Evolutionary conservation across 2,113 vertebrate genomes (phyloP).

Genomic region (Alouatta palliata): DNA sequence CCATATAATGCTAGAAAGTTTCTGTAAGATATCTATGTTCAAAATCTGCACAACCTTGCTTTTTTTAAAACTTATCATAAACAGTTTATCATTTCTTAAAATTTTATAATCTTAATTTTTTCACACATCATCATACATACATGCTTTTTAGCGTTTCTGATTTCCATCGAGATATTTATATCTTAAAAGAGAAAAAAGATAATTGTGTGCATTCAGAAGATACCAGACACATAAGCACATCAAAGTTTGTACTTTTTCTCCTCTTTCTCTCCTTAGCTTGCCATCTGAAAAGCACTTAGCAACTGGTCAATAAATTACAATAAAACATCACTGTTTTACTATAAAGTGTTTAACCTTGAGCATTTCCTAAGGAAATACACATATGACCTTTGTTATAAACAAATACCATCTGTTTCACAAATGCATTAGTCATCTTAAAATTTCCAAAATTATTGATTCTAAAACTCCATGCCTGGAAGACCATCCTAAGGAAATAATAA

Average conservation of each 20-base stretch:
- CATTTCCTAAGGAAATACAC: neutral
- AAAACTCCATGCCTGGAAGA: neutral
- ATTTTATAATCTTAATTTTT: neutral
- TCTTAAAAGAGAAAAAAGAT: neutral
- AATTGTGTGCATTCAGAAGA: neutral
- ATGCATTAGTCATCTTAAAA: neutral
- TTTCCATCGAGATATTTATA: neutral
- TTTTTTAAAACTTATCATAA: neutral
- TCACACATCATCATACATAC: neutral
- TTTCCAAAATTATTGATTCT: neutral
- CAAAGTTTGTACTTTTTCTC: neutral
- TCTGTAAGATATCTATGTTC: neutral
- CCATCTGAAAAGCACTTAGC: neutral
- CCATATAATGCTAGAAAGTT: neutral
- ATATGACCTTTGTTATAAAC: neutral
- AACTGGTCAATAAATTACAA: neutral
- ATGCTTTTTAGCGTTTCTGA: neutral
- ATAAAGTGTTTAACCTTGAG: neutral
- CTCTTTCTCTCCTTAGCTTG: neutral
- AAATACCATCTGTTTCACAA: neutral
- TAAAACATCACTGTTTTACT: neutral
- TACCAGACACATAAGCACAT: neutral
- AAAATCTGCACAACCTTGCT: neutral
- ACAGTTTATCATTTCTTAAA: neutral
- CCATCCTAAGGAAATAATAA: neutral